A percentile compares a stretch with the other conserved stretches of the same genome.
These are phyloP conservation scores for Zaprionus capensis DNA, from an alignment of 1,140 invertebrate genomes.

Conservation along the genomic window DNA sequence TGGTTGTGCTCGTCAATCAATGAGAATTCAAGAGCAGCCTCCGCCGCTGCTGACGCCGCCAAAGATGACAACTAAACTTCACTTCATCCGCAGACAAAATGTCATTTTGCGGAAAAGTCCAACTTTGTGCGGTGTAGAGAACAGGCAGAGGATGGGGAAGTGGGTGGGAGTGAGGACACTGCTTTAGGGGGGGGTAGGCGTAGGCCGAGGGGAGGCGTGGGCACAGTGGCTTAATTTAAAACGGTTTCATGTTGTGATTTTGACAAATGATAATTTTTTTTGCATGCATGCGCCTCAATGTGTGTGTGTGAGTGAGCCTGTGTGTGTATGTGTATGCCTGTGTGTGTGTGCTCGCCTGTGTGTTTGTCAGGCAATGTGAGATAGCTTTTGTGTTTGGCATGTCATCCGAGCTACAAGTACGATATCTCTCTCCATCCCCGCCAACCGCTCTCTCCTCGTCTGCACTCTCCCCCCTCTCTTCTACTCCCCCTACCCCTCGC, in stretches of 20 bases:
- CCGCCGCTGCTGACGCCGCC: conserved; percentile 10
- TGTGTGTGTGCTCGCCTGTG: conserved; percentile 47
- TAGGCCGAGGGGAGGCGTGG: conserved; percentile 1
- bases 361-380: conserved; percentile 41
- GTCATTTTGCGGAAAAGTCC: conserved; percentile 48
- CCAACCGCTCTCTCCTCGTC: background rate
- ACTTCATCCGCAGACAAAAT: conserved; percentile 75
- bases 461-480: background rate
- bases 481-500: conserved; percentile 5
- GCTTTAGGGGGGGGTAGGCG: background rate
- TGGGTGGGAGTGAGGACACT: background rate
- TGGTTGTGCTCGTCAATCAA: conserved; percentile 66
- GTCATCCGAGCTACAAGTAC: conserved; percentile 49
- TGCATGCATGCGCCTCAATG: conserved; percentile 29
- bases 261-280: conserved; percentile 80
- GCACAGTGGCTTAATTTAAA: conserved; percentile 79
- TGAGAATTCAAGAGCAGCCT: conserved; percentile 69
- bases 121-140: conserved; percentile 9
- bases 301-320: conserved; percentile 35
- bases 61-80: conserved; percentile 77
- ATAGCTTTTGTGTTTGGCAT: conserved; percentile 73
- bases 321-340: conserved; percentile 15
- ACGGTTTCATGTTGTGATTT: conserved; percentile 80
- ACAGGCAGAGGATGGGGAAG: conserved; percentile 53
- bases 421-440: conserved; percentile 42